Percentiles rank a stretch among this genome's conserved stretches.
phyloP scores from a whole-genome alignment of 2,797 vertebrate species.

The Podarcis lilfordi region DNA sequence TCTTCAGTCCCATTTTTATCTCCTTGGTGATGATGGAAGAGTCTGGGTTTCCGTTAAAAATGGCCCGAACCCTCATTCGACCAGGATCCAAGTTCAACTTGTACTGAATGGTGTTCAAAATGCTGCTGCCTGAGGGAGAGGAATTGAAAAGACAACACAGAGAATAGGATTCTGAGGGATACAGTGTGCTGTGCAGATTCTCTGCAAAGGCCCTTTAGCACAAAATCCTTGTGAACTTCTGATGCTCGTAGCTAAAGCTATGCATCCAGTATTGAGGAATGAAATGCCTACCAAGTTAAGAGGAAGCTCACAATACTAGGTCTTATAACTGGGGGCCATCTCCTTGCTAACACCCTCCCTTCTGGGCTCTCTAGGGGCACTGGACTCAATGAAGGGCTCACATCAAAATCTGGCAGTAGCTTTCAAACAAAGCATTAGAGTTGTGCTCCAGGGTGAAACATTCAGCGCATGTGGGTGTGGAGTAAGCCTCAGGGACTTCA shows the following conservation, averaged over 20 bases:
- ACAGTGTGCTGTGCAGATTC: neutral
- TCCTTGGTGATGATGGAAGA: neutral
- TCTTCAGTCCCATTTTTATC: neutral
- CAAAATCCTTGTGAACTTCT: neutral
- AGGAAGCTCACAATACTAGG: neutral
- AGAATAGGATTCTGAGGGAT: neutral
- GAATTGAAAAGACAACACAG: neutral
- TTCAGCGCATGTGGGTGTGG: too few species aligned
- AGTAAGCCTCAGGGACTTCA: neutral
- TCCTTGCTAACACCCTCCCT: neutral
- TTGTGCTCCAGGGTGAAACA: neutral
- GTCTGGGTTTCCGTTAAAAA: slow-evolving; percentile 38
- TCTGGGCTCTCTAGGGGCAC: neutral
- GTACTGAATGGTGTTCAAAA: slow-evolving; percentile 47
- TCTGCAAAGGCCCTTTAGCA: neutral
- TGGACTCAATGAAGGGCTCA: neutral
- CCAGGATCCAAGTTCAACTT: slow-evolving; percentile 64
- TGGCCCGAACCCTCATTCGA: slow-evolving; percentile 31
- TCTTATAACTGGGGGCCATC: neutral
- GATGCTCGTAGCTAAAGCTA: neutral
- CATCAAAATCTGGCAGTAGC: neutral
- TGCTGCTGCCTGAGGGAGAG: neutral
- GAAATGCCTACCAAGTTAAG: neutral
- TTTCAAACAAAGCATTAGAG: neutral
- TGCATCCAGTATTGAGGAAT: neutral